phyloP scores from a whole-genome alignment of 2,113 vertebrate species.

The Leptobrachium ailaonicum region DNA sequence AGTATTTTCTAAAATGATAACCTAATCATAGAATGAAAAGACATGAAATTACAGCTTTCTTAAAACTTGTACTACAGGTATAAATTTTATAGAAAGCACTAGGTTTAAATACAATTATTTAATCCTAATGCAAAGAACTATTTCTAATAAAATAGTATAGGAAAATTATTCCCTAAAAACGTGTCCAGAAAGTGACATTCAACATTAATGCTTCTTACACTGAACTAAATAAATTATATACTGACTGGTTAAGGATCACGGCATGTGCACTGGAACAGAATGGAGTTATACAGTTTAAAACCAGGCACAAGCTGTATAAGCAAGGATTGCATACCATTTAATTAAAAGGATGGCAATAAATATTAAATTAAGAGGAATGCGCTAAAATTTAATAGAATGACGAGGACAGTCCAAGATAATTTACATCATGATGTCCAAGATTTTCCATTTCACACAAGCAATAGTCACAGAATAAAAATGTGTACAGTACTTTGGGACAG shows the following conservation, averaged over 20 bases:
- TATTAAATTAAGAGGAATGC: too few relatives aligned
- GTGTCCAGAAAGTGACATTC: neutral
- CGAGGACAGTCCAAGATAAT: too few relatives aligned
- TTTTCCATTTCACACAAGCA: too few relatives aligned
- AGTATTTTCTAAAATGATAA: constrained; percentile 15
- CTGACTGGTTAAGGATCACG: neutral
- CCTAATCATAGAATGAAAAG: constrained; percentile 2
- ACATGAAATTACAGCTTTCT: constrained; percentile 10
- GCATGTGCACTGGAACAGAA: neutral
- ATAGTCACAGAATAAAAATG: too few relatives aligned
- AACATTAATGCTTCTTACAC: neutral
- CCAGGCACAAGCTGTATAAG: too few relatives aligned
- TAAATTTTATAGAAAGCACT: constrained; percentile 3
- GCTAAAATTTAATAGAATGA: too few relatives aligned
- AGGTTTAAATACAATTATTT: constrained; percentile 18
- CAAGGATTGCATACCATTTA: too few relatives aligned
- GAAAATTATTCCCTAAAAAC: neutral
- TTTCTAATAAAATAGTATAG: neutral
- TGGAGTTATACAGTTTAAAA: too few relatives aligned
- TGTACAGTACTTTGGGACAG: too few relatives aligned
- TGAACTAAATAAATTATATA: neutral
- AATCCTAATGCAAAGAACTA: constrained; percentile 27
- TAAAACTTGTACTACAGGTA: constrained; percentile 22
- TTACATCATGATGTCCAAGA: too few relatives aligned
- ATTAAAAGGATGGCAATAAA: too few relatives aligned